Evolutionary conservation across 2,113 vertebrate genomes (phyloP), one percentile per base, ranked within the genome.

Genomic region (Corapipo altera): DNA sequence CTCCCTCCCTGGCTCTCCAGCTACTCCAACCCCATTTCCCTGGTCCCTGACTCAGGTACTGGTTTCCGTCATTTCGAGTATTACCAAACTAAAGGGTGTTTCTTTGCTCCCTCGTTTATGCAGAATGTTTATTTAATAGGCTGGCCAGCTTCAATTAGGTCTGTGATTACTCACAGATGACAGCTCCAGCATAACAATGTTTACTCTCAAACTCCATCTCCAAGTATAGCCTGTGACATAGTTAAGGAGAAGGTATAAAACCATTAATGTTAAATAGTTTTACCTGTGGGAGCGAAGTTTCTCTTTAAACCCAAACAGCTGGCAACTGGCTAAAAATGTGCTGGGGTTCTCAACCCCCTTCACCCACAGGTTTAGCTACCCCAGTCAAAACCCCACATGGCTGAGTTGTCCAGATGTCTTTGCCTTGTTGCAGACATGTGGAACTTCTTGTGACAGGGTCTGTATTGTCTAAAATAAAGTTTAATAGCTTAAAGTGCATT

Each of bases 111-210:
- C 62, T 95, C 46, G 12, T 93, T 96, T 93, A 92, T 12, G 62
- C 93, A 66, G 70, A 81, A 96, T 96, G 89, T 97, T 97, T 95
- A 95, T 96, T 96, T 96, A 97, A 96, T 96, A 87, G 83, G 93
- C 89, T 92, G 93, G 91, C 91, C 93, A 97, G 88, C 96, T 96
- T 95, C 95, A 95, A 85, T 96, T 95, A 96, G 93, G 83, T 96
- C 93, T 85, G 73, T 88, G 93, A 95, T 95, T 95, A 93, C 95
- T 96, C 95, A 96, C 88, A 92, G 83, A 87, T 97, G 95, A 96
- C 96, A 96, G 91, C 88, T 86, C 72, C 90, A 72, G 86, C 92
- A 89, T 96, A 92, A 92, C 96, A 96, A 91, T 92, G 89, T 93
- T 96, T 87, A 92, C 74, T 84, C 91, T 80, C 83, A 87, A 91